A percentile compares a stretch with the other conserved stretches of the same genome.
Evolutionary conservation across 2,888 invertebrate genomes (phyloP).

Genomic region (Eutolmus rufibarbis): DNA sequence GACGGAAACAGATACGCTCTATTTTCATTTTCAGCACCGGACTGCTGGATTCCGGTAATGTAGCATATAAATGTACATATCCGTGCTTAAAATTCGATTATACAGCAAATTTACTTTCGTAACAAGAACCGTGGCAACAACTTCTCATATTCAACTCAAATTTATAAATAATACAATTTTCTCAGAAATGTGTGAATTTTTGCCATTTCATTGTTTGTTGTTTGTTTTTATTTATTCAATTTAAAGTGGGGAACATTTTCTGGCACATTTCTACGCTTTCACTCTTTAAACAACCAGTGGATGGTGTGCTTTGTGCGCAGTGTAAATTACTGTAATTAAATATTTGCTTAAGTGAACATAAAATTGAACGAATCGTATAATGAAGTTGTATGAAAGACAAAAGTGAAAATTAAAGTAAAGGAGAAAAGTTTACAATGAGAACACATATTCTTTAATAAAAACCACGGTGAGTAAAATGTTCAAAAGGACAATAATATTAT

Average conservation of each 20-base stretch:
- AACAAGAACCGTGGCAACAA: neutral
- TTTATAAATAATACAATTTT: neutral
- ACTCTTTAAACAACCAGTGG: neutral
- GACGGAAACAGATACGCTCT: neutral
- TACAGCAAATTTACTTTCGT: neutral
- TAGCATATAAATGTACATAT: neutral
- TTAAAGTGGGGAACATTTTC: neutral
- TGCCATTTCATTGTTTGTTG: neutral
- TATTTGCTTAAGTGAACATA: neutral
- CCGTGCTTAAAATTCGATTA: neutral
- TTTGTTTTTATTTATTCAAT: neutral
- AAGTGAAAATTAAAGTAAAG: neutral
- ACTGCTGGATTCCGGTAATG: neutral
- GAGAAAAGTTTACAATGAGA: neutral
- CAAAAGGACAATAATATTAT: neutral
- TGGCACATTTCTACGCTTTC: neutral
- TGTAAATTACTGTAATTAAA: neutral
- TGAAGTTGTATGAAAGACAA: neutral
- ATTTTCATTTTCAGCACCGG: neutral
- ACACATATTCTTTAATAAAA: neutral
- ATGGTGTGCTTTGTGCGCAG: neutral
- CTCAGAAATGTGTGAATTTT: neutral
- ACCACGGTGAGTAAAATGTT: neutral
- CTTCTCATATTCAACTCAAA: neutral
- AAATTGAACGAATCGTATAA: neutral